Evolutionary conservation across 2,888 invertebrate genomes (phyloP).

Genomic region (Drosophila niveifrons): DNA sequence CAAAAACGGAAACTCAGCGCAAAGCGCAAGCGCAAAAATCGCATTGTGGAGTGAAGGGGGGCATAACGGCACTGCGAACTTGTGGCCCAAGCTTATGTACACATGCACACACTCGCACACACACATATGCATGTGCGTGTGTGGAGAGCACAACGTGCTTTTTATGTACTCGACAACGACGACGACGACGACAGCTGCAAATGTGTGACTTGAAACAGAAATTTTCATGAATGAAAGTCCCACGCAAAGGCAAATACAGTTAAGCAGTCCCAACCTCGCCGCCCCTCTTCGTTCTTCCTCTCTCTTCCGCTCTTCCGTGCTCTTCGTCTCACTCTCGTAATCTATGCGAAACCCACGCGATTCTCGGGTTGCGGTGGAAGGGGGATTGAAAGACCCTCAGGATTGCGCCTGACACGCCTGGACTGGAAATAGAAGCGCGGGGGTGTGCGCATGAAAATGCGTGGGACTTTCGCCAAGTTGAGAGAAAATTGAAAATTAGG

Average conservation of each 20-base stretch:
- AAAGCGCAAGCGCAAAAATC: constrained; percentile 49
- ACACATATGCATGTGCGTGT: background rate
- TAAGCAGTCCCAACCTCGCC: constrained; percentile 17
- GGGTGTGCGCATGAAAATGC: constrained; percentile 30
- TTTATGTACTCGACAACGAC: constrained; percentile 45
- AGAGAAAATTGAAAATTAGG: constrained; percentile 62
- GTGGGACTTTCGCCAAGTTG: constrained; percentile 50
- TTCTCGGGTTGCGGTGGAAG: constrained; percentile 9
- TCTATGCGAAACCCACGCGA: constrained; percentile 52
- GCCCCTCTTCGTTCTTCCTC: no score
- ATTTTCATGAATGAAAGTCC: constrained; percentile 84
- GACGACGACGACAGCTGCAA: constrained; percentile 46
- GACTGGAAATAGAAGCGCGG: constrained; percentile 48
- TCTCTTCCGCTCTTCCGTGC: no score
- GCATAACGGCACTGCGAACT: constrained; percentile 24
- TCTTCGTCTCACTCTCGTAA: background rate
- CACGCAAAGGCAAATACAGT: constrained; percentile 72
- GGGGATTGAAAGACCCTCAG: constrained; percentile 14
- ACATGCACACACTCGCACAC: background rate
- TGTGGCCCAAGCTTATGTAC: constrained; percentile 41
- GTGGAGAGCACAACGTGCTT: constrained; percentile 47
- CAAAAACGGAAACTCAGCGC: constrained; percentile 8
- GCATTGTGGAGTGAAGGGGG: constrained; percentile 3
- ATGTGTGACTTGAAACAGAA: constrained; percentile 66
- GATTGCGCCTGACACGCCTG: constrained; percentile 46